phyloP scores from a whole-genome alignment of 2,113 vertebrate genomes.

The Maccullochella peelii region DNA sequence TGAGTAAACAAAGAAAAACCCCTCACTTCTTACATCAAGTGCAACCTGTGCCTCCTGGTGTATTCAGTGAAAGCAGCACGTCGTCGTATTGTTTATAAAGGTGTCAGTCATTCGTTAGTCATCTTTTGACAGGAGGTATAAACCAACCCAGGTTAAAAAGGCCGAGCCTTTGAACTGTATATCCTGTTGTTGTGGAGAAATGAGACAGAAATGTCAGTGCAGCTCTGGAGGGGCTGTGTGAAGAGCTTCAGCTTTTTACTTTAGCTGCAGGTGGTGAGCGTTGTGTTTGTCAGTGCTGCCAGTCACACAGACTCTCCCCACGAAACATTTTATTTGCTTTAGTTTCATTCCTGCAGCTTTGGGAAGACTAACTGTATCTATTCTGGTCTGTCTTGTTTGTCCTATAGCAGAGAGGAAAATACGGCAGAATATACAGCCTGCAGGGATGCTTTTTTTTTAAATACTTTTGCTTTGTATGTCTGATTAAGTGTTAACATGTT shows the following conservation, averaged over 20 bases:
- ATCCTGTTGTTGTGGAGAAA: constrained; percentile 52
- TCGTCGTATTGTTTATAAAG: constrained; percentile 66
- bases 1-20: too few relatives aligned
- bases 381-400: neutral
- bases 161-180: constrained; percentile 61
- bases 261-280: constrained; percentile 72
- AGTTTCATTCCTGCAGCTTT: constrained; percentile 22
- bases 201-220: constrained; percentile 53
- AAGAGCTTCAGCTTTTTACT: constrained; percentile 18
- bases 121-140: constrained; percentile 70
- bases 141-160: constrained; percentile 53
- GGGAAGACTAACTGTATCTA: neutral
- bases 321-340: neutral
- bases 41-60: constrained; percentile 20
- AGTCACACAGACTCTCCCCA: constrained; percentile 1
- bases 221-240: constrained; percentile 34
- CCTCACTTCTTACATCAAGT: neutral
- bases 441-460: neutral
- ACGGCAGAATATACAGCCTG: neutral
- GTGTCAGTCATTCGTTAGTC: constrained; percentile 62
- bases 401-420: neutral
- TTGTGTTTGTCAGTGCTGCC: constrained; percentile 20
- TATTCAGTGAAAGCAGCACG: constrained; percentile 5
- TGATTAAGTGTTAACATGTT: neutral
- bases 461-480: neutral